phyloP scores from a whole-genome alignment of 1,140 invertebrate genomes.

The Drosophila quadrilineata region DNA sequence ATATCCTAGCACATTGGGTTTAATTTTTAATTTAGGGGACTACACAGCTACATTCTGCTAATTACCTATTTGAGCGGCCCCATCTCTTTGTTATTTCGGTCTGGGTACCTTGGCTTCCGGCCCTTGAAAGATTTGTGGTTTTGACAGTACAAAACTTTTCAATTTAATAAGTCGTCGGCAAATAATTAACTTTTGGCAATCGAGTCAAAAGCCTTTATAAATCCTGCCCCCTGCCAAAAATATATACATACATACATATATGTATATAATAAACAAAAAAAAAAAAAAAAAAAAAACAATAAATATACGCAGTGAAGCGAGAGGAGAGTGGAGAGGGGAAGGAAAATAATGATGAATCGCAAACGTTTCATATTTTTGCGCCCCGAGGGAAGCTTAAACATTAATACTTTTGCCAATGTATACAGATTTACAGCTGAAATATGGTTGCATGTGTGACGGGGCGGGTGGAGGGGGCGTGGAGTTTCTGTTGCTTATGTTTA shows the following conservation, averaged over 20 bases:
- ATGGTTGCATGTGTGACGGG: too few relatives aligned
- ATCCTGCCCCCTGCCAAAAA: background rate
- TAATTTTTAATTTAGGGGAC: slow-evolving; percentile 16
- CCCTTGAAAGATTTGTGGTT: slow-evolving; percentile 22
- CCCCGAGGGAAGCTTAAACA: slow-evolving; percentile 15
- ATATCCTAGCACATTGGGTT: background rate
- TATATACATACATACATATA: background rate
- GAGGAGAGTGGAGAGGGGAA: too few relatives aligned
- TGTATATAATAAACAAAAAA: too few relatives aligned
- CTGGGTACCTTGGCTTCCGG: background rate
- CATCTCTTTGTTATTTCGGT: background rate
- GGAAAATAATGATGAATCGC: too few relatives aligned
- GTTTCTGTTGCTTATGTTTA: too few relatives aligned
- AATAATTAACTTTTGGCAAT: slow-evolving; percentile 34
- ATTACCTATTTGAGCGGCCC: slow-evolving; percentile 2
- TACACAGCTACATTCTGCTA: background rate
- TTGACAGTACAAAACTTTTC: slow-evolving; percentile 31
- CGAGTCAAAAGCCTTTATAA: slow-evolving; percentile 2
- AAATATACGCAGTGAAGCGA: too few relatives aligned
- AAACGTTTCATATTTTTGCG: slow-evolving; percentile 7
- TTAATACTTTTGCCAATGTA: slow-evolving; percentile 13
- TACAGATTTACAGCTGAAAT: too few relatives aligned
- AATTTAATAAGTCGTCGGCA: slow-evolving; percentile 24
- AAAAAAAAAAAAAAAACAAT: too few relatives aligned
- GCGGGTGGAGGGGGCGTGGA: too few relatives aligned